Conservation (phyloP, 2,113 vertebrate genomes). For the Eptesicus fuscus region DNA sequence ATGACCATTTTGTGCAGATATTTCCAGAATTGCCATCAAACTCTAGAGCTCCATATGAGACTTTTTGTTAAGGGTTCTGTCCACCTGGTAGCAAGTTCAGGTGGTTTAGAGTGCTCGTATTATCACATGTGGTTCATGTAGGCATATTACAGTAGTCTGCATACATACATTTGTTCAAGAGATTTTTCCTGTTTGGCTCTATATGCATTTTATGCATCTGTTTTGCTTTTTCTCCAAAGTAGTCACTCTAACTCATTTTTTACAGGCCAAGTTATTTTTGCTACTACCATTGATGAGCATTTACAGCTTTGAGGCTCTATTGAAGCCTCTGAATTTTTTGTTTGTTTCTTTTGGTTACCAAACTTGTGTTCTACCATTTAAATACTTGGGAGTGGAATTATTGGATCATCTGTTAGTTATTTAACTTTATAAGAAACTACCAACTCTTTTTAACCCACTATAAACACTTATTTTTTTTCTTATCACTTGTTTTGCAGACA, state of each 20-base stretch:
- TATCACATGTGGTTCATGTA: neutral
- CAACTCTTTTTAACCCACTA: neutral
- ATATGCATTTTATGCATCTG: neutral
- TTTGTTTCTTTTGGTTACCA: neutral
- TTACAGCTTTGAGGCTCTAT: slow-evolving; percentile 20
- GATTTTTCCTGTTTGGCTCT: neutral
- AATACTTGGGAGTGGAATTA: slow-evolving; percentile 4
- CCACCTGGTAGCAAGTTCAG: neutral
- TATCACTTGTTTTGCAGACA: slow-evolving; percentile 86
- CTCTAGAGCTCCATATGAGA: neutral
- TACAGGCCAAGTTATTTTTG: neutral
- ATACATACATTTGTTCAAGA: neutral
- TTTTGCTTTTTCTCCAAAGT: neutral
- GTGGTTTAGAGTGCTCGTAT: neutral
- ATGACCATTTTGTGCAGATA: neutral
- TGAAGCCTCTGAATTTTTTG: neutral
- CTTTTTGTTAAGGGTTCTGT: neutral
- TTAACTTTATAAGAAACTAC: slow-evolving; percentile 11
- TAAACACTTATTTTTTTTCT: slow-evolving; percentile 14
- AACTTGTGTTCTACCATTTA: neutral
- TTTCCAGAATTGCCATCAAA: neutral
- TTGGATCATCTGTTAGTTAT: slow-evolving; percentile 1
- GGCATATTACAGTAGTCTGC: neutral
- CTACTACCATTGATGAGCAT: neutral
- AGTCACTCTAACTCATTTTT: neutral